Evolutionary conservation across 2,113 vertebrate species (phyloP).

Genomic region (Xiphorhynchus elegans): DNA sequence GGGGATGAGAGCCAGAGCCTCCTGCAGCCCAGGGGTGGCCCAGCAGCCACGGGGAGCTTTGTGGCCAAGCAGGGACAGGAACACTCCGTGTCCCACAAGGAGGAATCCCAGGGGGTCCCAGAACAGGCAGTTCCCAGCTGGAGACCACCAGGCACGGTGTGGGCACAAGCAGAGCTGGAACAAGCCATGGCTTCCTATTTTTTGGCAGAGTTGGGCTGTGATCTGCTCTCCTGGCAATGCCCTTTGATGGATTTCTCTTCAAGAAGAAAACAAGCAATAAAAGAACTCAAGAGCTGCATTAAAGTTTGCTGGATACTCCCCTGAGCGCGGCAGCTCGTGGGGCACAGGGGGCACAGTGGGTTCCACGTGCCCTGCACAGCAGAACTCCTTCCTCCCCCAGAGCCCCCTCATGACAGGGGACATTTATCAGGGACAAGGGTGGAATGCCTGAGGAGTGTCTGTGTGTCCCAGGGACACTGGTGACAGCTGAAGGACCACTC

Average conservation of each 20-base stretch:
- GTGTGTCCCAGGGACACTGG: background rate
- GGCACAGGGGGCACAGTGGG: too few relatives aligned
- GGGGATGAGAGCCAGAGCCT: background rate
- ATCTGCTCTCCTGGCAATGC: background rate
- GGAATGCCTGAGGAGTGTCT: background rate
- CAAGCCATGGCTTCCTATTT: background rate
- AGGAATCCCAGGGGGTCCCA: background rate
- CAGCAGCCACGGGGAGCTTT: background rate
- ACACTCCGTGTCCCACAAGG: background rate
- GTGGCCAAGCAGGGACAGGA: background rate
- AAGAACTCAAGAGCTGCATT: background rate
- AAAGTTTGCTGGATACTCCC: background rate
- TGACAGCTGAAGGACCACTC: accelerated
- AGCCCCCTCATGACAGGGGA: background rate
- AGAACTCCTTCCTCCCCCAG: background rate
- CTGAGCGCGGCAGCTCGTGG: accelerated
- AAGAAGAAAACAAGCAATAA: background rate
- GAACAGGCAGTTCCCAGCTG: background rate
- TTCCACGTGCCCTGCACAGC: background rate
- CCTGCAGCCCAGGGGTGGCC: background rate
- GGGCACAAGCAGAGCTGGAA: background rate
- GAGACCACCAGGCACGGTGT: too few relatives aligned
- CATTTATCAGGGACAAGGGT: background rate
- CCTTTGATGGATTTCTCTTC: background rate
- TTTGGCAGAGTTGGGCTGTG: background rate